Conservation (phyloP, 1,140 invertebrate genomes). For the Lethrus apterus region DNA sequence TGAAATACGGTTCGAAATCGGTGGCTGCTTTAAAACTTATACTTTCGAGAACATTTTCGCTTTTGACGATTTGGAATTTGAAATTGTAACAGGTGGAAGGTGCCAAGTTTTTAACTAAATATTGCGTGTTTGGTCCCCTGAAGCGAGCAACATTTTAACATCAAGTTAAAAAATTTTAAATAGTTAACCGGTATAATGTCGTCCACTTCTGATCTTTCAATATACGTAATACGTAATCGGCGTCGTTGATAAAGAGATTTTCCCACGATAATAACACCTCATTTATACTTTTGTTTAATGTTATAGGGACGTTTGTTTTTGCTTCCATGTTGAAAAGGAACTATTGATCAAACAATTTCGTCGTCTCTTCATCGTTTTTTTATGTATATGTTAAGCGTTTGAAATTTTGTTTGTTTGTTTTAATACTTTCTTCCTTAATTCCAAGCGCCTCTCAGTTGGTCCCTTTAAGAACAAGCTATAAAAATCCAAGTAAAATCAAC, state of each 20-base stretch:
- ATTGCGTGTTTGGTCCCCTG: constrained; percentile 24
- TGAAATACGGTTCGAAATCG: constrained; percentile 23
- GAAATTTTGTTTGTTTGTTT: neutral
- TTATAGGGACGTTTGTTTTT: constrained; percentile 7
- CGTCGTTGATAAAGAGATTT: neutral
- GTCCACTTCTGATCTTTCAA: neutral
- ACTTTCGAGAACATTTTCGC: constrained; percentile 17
- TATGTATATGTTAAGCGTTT: neutral
- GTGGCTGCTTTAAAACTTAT: constrained; percentile 29
- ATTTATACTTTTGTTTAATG: constrained; percentile 10
- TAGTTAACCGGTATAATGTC: neutral
- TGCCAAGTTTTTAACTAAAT: constrained; percentile 23
- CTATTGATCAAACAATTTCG: constrained; percentile 9
- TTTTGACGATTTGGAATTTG: constrained; percentile 19
- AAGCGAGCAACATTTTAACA: neutral
- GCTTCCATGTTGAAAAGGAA: neutral
- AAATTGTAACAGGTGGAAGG: constrained; percentile 31
- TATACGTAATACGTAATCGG: neutral
- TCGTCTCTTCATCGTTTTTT: neutral
- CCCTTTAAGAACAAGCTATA: too few species aligned
- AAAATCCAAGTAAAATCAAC: too few species aligned
- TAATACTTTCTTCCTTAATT: neutral
- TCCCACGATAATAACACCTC: constrained; percentile 13
- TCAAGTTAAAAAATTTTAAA: neutral
- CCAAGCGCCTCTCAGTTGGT: too few species aligned